Evolutionary conservation across 1,140 invertebrate species (phyloP).

Genomic region (Maconellicoccus hirsutus): DNA sequence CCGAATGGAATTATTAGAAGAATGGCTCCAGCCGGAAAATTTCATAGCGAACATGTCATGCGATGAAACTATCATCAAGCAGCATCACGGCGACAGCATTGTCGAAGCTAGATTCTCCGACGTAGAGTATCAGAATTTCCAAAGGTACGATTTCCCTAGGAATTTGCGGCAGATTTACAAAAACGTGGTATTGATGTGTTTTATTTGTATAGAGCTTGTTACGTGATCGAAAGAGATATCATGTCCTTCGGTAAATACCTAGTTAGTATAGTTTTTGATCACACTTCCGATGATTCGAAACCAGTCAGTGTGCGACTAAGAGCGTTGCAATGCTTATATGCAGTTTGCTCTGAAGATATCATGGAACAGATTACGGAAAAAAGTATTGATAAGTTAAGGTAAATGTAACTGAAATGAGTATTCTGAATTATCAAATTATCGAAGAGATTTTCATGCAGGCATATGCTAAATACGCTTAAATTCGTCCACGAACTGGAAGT

Average conservation of each 20-base stretch:
- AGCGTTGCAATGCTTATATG: conserved; percentile 35
- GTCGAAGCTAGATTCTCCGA: background rate
- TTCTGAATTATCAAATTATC: conserved; percentile 22
- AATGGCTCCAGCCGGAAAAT: conserved; percentile 35
- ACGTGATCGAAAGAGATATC: conserved; percentile 34
- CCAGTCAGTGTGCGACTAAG: conserved; percentile 33
- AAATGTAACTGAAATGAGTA: conserved; percentile 23
- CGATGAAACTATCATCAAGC: background rate
- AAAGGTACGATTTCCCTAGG: background rate
- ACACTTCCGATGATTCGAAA: conserved; percentile 30
- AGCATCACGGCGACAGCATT: background rate
- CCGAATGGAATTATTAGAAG: conserved; percentile 33
- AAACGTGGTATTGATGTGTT: no score
- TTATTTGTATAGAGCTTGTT: conserved; percentile 32
- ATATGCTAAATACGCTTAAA: conserved; percentile 33
- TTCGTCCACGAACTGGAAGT: conserved; percentile 37
- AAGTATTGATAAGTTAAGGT: conserved; percentile 26
- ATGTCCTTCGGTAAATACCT: conserved; percentile 25
- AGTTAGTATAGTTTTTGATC: conserved; percentile 30
- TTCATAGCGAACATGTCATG: background rate
- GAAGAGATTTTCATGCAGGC: conserved; percentile 17
- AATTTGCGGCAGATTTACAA: background rate
- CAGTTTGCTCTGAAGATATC: conserved; percentile 31
- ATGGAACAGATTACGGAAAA: conserved; percentile 34
- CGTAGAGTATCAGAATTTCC: conserved; percentile 14